A percentile compares a stretch with the other conserved stretches of the same genome.
phyloP scores from a whole-genome alignment of 2,113 vertebrate species.

The Steatornis caripensis region DNA sequence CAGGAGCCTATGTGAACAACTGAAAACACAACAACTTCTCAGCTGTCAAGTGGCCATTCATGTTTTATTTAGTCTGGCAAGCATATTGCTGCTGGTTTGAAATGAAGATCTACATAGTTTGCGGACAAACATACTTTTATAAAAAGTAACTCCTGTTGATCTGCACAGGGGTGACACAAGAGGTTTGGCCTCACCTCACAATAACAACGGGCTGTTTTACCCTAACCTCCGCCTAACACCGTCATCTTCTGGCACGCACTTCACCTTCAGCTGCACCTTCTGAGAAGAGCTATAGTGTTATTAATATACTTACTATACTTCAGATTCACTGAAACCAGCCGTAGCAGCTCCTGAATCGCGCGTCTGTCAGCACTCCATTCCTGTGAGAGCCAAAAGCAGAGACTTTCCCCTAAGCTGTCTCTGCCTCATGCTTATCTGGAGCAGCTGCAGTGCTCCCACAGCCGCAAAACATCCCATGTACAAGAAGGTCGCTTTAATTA shows the following conservation, averaged over 20 bases:
- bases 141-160: background rate
- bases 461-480: background rate
- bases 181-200: background rate
- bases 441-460: background rate
- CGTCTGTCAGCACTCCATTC: background rate
- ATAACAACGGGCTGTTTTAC: background rate
- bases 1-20: background rate
- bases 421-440: background rate
- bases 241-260: background rate
- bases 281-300: background rate
- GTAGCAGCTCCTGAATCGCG: accelerated
- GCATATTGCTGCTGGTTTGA: background rate
- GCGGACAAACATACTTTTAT: background rate
- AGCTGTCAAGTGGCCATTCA: background rate
- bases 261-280: background rate
- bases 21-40: background rate
- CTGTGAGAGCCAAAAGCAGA: background rate
- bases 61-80: background rate
- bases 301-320: background rate
- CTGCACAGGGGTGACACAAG: background rate
- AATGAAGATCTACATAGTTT: background rate
- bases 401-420: background rate
- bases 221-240: background rate
- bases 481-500: background rate
- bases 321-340: background rate